phyloP scores from a whole-genome alignment of 2,113 vertebrate species.

The Nasalis larvatus region DNA sequence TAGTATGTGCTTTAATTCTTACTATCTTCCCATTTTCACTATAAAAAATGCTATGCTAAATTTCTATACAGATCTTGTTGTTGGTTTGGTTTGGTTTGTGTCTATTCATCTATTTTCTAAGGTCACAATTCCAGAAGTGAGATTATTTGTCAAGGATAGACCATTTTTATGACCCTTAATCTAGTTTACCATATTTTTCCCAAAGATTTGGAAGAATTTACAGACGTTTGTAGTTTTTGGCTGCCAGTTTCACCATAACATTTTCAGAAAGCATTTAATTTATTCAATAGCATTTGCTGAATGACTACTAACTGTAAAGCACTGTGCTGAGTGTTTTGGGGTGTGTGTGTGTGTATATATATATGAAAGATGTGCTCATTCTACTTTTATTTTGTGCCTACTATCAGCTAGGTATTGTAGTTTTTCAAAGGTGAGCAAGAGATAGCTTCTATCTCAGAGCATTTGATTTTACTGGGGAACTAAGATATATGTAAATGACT shows the following conservation, averaged over 20 bases:
- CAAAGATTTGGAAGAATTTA: background rate
- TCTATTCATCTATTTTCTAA: background rate
- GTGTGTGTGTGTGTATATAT: background rate
- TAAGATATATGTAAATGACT: background rate
- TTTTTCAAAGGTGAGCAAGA: background rate
- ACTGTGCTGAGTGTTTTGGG: background rate
- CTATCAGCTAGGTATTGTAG: background rate
- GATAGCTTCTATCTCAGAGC: background rate
- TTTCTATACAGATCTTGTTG: background rate
- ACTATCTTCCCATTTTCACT: background rate
- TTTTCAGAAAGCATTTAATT: constrained; percentile 19
- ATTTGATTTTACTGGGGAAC: background rate
- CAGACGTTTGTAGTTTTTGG: background rate
- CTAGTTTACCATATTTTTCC: background rate
- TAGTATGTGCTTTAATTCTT: background rate
- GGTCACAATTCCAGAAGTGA: background rate
- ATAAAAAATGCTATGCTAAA: background rate
- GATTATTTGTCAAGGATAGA: background rate
- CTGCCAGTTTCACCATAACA: background rate
- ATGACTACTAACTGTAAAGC: background rate
- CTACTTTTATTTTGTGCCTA: background rate
- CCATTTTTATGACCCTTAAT: background rate
- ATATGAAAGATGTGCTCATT: background rate
- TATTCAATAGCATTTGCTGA: background rate
- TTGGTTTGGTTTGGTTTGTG: background rate